A percentile compares a stretch with the other conserved stretches of the same genome.
phyloP scores from a whole-genome alignment of 2,888 invertebrate genomes.

The Helobdella robusta region DNA sequence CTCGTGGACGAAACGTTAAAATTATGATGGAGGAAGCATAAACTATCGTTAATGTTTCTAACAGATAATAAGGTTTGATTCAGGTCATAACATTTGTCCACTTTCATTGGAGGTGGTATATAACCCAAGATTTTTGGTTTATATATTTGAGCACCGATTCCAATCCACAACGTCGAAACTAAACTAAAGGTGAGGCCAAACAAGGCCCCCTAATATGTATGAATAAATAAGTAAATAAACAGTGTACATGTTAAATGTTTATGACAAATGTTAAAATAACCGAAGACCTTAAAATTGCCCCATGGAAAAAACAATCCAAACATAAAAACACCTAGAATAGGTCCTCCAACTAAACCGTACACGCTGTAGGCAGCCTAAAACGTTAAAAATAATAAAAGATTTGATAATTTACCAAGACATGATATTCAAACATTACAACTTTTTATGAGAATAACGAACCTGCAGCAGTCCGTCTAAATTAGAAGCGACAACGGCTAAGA shows the following conservation, averaged over 20 bases:
- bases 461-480: conserved; percentile 77
- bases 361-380: conserved; percentile 45
- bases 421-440: background rate
- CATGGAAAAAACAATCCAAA: conserved; percentile 54
- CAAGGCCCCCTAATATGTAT: conserved; percentile 58
- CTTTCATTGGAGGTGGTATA: conserved; percentile 18
- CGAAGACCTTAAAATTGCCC: conserved; percentile 44
- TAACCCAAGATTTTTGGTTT: conserved; percentile 33
- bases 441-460: conserved; percentile 7
- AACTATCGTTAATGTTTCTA: no score
- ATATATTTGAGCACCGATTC: conserved; percentile 65
- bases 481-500: conserved; percentile 74
- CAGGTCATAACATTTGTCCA: background rate
- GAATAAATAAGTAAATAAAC: no score
- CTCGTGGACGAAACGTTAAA: no score
- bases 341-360: conserved; percentile 49
- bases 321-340: conserved; percentile 46
- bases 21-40: no score
- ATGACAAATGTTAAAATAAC: background rate
- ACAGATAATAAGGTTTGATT: no score
- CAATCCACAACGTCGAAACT: conserved; percentile 67
- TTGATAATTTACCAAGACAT: background rate
- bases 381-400: background rate
- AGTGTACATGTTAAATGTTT: no score
- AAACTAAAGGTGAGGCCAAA: conserved; percentile 60